A percentile compares a stretch with the other conserved stretches of the same genome.
Evolutionary conservation across 2,113 vertebrate genomes (phyloP).

Genomic region (Prochilodus magdalenae): DNA sequence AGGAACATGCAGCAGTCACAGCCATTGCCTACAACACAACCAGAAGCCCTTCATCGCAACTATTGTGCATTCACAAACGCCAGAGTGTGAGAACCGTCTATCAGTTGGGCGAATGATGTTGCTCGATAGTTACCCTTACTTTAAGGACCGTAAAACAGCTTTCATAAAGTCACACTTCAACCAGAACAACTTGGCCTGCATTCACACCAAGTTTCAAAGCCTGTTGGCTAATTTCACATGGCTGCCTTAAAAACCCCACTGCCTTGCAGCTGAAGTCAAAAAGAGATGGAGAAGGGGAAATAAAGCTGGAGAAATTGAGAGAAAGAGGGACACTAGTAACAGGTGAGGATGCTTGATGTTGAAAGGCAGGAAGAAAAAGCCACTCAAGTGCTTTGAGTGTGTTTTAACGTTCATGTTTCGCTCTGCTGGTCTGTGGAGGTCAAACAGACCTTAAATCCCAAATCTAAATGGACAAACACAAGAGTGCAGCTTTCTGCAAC

Average conservation of each 20-base stretch:
- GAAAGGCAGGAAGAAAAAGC: background rate
- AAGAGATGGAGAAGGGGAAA: background rate
- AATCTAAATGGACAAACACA: background rate
- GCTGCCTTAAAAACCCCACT: background rate
- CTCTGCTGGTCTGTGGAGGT: background rate
- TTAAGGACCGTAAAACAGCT: conserved; percentile 18
- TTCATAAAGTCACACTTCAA: conserved; percentile 18
- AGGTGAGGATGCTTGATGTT: background rate
- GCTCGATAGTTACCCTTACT: conserved; percentile 16
- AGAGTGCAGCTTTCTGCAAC: background rate
- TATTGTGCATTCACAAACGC: no score
- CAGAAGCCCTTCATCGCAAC: no score
- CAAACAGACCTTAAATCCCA: conserved; percentile 7
- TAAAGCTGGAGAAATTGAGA: background rate
- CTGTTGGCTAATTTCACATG: background rate
- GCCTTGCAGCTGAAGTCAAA: background rate
- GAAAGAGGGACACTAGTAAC: background rate
- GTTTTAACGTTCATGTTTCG: background rate
- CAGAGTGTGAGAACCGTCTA: no score
- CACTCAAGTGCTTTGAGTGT: background rate
- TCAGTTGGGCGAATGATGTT: conserved; percentile 34
- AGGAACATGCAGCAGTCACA: no score
- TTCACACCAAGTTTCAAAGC: background rate
- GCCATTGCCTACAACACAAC: no score
- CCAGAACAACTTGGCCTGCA: background rate